Base-by-base conservation (phyloP, 2,113 vertebrate genomes). In the Apistogramma diplotaenia region DNA sequence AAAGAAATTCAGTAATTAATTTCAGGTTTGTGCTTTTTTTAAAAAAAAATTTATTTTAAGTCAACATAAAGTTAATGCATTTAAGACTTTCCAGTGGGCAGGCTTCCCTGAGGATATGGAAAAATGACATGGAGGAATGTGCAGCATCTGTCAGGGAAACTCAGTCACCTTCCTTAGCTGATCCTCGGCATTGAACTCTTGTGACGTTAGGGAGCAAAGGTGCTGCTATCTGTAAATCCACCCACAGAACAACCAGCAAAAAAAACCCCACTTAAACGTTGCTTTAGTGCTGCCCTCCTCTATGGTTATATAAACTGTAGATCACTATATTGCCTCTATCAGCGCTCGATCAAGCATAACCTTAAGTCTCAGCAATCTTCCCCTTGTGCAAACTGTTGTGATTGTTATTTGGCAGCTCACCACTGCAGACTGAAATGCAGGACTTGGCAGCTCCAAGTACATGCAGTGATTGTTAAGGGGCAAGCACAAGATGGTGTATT, bases 321-420 rank as follows among this genome's bases (percentile, higher is more conserved):
- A 76, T 73, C 62, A 73, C 56, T 77, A 7, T 60, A 72, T 37
- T 74, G 75, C 78, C n/a, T 77, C 80, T 61, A 58, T 92, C 76
- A 85, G 85, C 79, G 7, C 82, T 86, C 11, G 7, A 83, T 84
- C 37, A 25, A 73, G 40, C 19, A 11, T 76, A 81, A 85, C 77
- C 80, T 78, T 29, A 86, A 37, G 29, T 82, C 76, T 89, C 76
- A 62, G 86, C 74, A 72, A 40, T 58, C 60, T 67, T 85, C 43
- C 43, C 37, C 8, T 29, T 8, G 12, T 85, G 61, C 73, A 81
- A 79, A 80, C 56, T 76, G 59, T 2, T 25, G 74, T 60, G 87
- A 88, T 90, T 82, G 58, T 84, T 89, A 79, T 87, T 88, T 89
- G 88, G 90, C 85, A 84, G 81, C 21, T 21, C 9, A 56, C 15